A percentile compares a stretch with the other conserved stretches of the same genome.
Conservation (phyloP, 2,797 vertebrate genomes). For the Telmatherina bonti region DNA sequence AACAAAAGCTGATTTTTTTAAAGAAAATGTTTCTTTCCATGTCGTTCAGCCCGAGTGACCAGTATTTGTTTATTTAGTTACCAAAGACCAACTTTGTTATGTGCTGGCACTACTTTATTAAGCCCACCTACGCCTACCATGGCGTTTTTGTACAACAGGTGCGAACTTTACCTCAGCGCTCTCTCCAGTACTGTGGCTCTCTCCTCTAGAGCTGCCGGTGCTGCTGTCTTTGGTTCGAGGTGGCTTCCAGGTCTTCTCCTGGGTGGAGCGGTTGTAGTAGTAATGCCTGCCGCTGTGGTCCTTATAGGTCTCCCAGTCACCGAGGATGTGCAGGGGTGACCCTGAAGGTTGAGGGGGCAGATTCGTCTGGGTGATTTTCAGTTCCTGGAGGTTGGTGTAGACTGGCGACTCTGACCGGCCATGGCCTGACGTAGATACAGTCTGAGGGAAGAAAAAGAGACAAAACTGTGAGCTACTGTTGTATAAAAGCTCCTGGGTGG, state of each 20-base stretch:
- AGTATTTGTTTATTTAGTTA: no score
- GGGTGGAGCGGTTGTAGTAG: conserved; percentile 93
- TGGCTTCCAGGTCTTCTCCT: conserved; percentile 96
- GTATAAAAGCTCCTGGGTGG: conserved; percentile 21
- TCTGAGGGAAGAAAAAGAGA: conserved; percentile 71
- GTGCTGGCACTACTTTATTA: background rate
- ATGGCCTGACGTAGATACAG: conserved; percentile 87
- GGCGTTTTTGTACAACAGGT: background rate
- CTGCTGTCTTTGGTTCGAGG: conserved; percentile 88
- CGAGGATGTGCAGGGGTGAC: conserved; percentile 87
- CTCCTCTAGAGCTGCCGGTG: conserved; percentile 83
- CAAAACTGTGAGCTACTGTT: conserved; percentile 9
- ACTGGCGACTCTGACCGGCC: conserved; percentile 92
- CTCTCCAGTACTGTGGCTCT: conserved; percentile 85
- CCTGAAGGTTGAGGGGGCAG: conserved; percentile 87
- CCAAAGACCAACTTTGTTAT: background rate
- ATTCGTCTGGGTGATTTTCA: conserved; percentile 93
- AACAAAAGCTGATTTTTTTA: no score
- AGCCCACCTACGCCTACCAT: background rate
- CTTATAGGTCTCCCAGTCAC: conserved; percentile 96
- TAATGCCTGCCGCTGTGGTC: conserved; percentile 91
- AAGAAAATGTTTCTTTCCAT: no score
- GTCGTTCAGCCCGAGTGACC: no score
- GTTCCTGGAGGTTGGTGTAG: conserved; percentile 96
- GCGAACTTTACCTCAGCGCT: conserved; percentile 84